A percentile compares a stretch with the other conserved stretches of the same genome.
Evolutionary conservation across 2,888 invertebrate species (phyloP).

Genomic region (Leptarthrus brevirostris): DNA sequence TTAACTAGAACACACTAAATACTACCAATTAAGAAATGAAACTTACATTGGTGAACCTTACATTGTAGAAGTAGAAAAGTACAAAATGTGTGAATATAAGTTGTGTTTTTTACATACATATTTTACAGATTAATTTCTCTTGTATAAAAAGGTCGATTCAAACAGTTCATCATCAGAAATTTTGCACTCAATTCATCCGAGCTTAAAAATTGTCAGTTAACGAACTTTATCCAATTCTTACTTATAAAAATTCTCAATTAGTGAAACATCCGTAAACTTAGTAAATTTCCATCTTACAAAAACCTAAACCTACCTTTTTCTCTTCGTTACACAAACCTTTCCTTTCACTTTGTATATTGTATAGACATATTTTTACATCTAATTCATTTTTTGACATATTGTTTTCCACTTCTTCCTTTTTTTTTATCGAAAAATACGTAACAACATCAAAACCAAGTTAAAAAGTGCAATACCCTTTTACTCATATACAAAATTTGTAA

Average conservation of each 20-base stretch:
- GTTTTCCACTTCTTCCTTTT: not conserved
- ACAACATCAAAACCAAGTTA: conserved; percentile 37
- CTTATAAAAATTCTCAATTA: conserved; percentile 31
- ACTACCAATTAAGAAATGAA: conserved; percentile 2
- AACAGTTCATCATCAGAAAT: not conserved
- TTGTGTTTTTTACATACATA: conserved; percentile 7
- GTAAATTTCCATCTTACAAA: conserved; percentile 13
- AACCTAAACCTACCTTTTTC: conserved; percentile 8
- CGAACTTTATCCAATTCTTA: not conserved
- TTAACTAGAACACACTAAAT: conserved; percentile 5
- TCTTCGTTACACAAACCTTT: conserved; percentile 20
- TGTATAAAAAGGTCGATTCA: conserved; percentile 10
- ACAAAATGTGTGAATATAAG: conserved; percentile 22
- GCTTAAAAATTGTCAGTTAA: not conserved
- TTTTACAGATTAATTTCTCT: conserved; percentile 10
- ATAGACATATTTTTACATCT: conserved; percentile 1
- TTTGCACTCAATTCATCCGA: not conserved
- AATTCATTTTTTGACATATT: not conserved
- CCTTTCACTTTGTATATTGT: not conserved
- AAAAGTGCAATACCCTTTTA: conserved; percentile 11
- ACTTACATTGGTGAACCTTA: conserved; percentile 9
- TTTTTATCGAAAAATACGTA: conserved; percentile 3
- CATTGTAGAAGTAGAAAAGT: conserved; percentile 22
- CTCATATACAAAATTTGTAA: conserved; percentile 8
- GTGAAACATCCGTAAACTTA: conserved; percentile 35